phyloP scores from a whole-genome alignment of 2,797 vertebrate genomes.

The Remorina albescens region DNA sequence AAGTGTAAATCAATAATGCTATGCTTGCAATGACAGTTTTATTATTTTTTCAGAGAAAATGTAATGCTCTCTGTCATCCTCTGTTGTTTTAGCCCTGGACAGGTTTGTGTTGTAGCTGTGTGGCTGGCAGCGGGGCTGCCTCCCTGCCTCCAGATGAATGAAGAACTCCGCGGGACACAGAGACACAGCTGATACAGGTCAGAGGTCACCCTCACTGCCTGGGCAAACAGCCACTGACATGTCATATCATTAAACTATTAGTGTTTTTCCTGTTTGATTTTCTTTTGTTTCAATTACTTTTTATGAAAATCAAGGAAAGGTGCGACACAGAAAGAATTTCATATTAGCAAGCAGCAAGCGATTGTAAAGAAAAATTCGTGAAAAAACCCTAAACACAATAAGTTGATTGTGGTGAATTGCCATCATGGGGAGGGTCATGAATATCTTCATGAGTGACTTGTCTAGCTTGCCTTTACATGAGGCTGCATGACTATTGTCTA shows the following conservation, averaged over 20 bases:
- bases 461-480: no score
- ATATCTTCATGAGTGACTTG: no score
- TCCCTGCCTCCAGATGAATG: slow-evolving; percentile 96
- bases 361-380: no score
- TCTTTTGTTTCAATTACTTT: no score
- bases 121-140: slow-evolving; percentile 90
- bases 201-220: slow-evolving; percentile 20
- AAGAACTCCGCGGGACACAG: slow-evolving; percentile 85
- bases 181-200: slow-evolving; percentile 78
- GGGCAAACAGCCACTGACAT: not conserved
- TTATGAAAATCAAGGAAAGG: no score
- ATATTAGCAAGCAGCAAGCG: no score
- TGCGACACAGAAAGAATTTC: no score
- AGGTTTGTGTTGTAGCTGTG: slow-evolving; percentile 41
- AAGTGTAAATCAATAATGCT: not conserved
- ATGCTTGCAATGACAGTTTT: not conserved
- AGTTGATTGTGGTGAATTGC: no score
- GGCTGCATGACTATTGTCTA: no score
- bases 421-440: no score
- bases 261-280: not conserved
- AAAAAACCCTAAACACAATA: no score
- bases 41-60: not conserved
- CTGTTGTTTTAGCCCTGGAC: slow-evolving; percentile 14
- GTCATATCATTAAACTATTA: not conserved
- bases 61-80: not conserved